Percentiles rank a stretch among this genome's conserved stretches.
These are phyloP conservation scores for Leucosticte australis DNA, from an alignment of 2,113 vertebrate genomes.

Conservation along the genomic window DNA sequence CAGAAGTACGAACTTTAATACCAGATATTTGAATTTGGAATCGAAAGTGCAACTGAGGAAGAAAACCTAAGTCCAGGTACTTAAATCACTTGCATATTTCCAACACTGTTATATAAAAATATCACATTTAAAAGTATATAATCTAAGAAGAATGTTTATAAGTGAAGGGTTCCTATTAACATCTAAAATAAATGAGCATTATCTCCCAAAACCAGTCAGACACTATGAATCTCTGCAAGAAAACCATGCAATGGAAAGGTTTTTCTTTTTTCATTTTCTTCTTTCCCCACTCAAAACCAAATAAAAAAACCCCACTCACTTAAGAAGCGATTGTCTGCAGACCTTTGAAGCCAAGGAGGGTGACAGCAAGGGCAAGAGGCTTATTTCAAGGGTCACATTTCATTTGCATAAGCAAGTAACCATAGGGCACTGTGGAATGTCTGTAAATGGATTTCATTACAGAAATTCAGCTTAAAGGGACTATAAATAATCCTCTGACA, in stretches of 20 bases:
- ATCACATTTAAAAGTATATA: neutral
- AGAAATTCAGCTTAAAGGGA: slow-evolving; percentile 83
- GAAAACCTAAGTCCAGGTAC: neutral
- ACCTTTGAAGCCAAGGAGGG: slow-evolving; percentile 73
- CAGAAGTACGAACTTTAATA: neutral
- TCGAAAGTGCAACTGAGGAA: neutral
- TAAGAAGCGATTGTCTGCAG: slow-evolving; percentile 71
- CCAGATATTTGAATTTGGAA: neutral
- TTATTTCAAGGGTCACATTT: slow-evolving; percentile 76
- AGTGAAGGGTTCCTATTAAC: slow-evolving; percentile 23
- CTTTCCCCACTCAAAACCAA: slow-evolving; percentile 34
- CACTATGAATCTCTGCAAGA: slow-evolving; percentile 1
- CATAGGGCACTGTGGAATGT: slow-evolving; percentile 77
- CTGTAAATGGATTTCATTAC: slow-evolving; percentile 86
- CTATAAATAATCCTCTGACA: slow-evolving; percentile 81
- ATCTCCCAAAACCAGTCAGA: slow-evolving; percentile 23
- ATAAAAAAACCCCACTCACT: slow-evolving; percentile 62
- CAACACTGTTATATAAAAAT: neutral
- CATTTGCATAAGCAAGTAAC: slow-evolving; percentile 81
- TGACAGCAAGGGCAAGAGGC: slow-evolving; percentile 73
- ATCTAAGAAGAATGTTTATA: neutral
- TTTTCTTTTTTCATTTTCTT: slow-evolving; percentile 46
- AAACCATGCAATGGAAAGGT: neutral
- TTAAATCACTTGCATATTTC: neutral
- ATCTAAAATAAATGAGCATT: slow-evolving; percentile 20